These are phyloP conservation scores for Plodia interpunctella DNA, from an alignment of 1,140 invertebrate genomes.

Conservation along the genomic window DNA sequence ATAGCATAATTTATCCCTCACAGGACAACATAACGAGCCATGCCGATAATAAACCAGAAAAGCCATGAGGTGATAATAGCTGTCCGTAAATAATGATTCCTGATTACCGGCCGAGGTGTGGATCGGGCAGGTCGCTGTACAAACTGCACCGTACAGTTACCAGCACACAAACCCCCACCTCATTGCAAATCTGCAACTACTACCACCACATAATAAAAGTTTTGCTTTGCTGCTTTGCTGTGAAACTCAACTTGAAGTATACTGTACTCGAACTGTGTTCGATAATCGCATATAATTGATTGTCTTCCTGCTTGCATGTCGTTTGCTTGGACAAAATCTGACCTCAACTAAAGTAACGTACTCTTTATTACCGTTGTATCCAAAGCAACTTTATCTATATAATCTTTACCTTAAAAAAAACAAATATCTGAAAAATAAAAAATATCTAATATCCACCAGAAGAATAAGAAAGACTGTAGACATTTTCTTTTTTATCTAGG, in stretches of 20 bases:
- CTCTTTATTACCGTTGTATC: conserved; percentile 11
- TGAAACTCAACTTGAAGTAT: not conserved
- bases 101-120: conserved; percentile 50
- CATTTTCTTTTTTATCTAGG: too few relatives aligned
- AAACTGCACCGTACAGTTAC: not conserved
- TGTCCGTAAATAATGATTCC: conserved; percentile 71
- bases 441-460: too few relatives aligned
- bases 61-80: conserved; percentile 73
- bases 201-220: too few relatives aligned
- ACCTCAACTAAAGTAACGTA: conserved; percentile 46
- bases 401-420: too few relatives aligned
- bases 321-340: conserved; percentile 36
- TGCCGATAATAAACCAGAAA: conserved; percentile 72
- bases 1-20: conserved; percentile 69
- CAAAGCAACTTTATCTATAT: too few relatives aligned
- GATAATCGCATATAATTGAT: conserved; percentile 28
- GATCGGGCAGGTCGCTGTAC: conserved; percentile 31
- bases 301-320: conserved; percentile 36
- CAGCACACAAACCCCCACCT: too few relatives aligned
- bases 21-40: conserved; percentile 73
- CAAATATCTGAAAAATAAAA: too few relatives aligned
- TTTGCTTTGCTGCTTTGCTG: too few relatives aligned
- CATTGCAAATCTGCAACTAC: too few relatives aligned
- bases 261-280: conserved; percentile 8
- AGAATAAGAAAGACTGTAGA: too few relatives aligned